phyloP scores from a whole-genome alignment of 2,797 vertebrate genomes.

The Melanotaenia boesemani region DNA sequence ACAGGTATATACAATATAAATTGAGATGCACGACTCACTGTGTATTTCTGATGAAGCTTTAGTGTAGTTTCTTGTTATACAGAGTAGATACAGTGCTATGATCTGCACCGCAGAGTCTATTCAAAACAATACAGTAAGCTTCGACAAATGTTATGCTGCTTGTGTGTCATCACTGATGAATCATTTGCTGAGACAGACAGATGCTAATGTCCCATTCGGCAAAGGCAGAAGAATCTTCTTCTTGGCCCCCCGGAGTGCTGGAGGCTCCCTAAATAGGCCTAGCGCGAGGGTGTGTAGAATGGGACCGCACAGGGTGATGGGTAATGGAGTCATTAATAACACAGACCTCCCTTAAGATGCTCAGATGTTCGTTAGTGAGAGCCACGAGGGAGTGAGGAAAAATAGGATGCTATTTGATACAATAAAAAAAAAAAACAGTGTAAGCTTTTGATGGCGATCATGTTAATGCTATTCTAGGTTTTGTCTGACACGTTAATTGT shows the following conservation, averaged over 20 bases:
- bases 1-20: not conserved
- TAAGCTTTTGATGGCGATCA: constrained; percentile 70
- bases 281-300: constrained; percentile 78
- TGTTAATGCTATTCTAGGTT: constrained; percentile 63
- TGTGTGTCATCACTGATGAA: constrained; percentile 69
- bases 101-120: constrained; percentile 31
- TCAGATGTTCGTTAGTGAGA: constrained; percentile 82
- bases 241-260: constrained; percentile 74
- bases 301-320: constrained; percentile 85
- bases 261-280: constrained; percentile 82
- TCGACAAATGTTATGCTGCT: constrained; percentile 64
- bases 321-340: constrained; percentile 88
- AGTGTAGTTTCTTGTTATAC: constrained; percentile 23
- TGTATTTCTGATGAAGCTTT: constrained; percentile 14
- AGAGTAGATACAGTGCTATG: constrained; percentile 25
- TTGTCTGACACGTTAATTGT: constrained; percentile 67
- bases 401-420: constrained; percentile 79
- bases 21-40: not conserved
- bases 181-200: constrained; percentile 78
- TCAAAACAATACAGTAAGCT: constrained; percentile 61
- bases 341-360: constrained; percentile 83
- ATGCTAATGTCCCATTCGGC: constrained; percentile 77
- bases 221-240: constrained; percentile 74
- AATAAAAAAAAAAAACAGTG: constrained; percentile 58
- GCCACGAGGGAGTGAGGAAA: constrained; percentile 74